Base-by-base conservation (phyloP, 2,113 vertebrate species). In the Buteo buteo region DNA sequence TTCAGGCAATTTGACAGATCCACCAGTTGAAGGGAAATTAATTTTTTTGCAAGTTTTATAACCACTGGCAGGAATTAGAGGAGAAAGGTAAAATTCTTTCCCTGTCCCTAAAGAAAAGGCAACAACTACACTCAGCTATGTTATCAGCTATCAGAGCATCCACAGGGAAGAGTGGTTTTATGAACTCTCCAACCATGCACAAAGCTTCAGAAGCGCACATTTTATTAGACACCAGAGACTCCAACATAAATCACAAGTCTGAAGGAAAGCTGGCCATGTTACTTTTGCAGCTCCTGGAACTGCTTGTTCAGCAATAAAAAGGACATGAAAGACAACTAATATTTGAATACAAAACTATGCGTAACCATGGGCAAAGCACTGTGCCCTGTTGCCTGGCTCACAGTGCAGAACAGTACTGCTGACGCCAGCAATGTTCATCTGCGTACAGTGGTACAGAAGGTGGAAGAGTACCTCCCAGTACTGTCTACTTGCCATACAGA, bases 261-360 rank as follows among this genome's bases (percentile, higher is more conserved):
- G 83, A 83, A 73, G 88, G 71, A 38, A 62, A 94, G 71, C 88
- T 93, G 94, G 82, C 80, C 71, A 28, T 3, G 7, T 18, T 83
- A 34, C 38, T 80, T 36, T 9, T 28, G 28, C 93, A 83, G 76
- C 88, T 93, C 88, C 91, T 89, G 62, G 65, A 78, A 62, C 72
- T 71, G 72, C 91, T 71, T 59, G 69, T 82, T 86, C 89, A 32
- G 45, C 81, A 85, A 24, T 8, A 42, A 84, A 69, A 76, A 91
- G 83, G 47, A 64, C 29, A 16, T 0, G 10, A 44, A 45, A 77
- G 54, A 17, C 83, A 69, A 19, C 31, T 12, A 32, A n/a, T 66
- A 21, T 6, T 57, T 70, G 84, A 74, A 38, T 7, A 6, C 14
- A 15, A 19, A 45, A 8, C 3, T 2, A 4, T 0, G 0, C 0